Evolutionary conservation across 2,113 vertebrate species (phyloP), one percentile per base, ranked within the genome.

Genomic region (Actenoides lindsayi): DNA sequence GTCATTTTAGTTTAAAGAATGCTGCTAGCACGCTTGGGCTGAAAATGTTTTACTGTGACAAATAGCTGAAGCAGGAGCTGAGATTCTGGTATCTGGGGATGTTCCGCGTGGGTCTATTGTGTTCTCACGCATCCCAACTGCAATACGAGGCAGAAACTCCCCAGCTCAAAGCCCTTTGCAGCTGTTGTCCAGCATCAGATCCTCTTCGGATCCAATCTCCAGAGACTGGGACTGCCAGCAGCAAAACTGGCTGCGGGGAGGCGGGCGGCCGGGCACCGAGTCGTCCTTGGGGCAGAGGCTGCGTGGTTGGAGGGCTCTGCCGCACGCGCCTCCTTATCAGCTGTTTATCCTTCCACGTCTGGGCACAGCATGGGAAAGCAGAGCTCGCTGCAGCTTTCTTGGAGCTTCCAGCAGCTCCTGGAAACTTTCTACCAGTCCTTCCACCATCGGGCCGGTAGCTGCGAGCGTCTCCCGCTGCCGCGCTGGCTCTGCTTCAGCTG

Each of bases 401-500:
- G 9, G 21, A 4, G 69, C 70, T 62, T 84, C 88, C 87, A 90
- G 75, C 91, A 80, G 84, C 93, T 93, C 94, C 77, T 91, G 84
- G 89, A 87, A 91, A 44, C 77, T 76, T 78, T 35, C 44, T 48
- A 8, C 39, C 35, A 2, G 62, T 44, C 59, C 91, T 57, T 65
- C 69, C 2, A 10, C 42, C 1, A 1, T 54, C 60, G 0, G 4
- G 18, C 74, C 10, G 0, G 87, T 83, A 73, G 83, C 91, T 60
- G 80, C 0, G 0, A 91, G 83, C 1, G 1, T 92, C 89, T 95
- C 71, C 88, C 0, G 15, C 92, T 88, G 95, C 86, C 46, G 7
- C 95, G 70, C 48, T 87, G 93, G 89, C 91, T 87, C 69, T 6
- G 35, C 33, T 70, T 91, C 89, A 93, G 74, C 83, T 93, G 83